phyloP scores from a whole-genome alignment of 2,888 invertebrate species.

The Epirrita christyi region DNA sequence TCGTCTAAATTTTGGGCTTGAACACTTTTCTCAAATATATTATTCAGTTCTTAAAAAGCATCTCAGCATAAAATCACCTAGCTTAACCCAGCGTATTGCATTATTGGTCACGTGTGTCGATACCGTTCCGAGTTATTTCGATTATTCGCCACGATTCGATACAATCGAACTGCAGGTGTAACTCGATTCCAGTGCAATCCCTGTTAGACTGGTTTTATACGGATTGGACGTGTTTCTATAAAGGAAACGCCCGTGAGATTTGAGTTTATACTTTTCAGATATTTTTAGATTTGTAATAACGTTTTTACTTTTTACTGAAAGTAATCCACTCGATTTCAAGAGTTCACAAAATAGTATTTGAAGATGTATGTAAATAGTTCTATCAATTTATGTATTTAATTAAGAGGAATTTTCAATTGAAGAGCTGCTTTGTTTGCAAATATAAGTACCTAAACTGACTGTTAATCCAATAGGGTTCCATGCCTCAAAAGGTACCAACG shows the following conservation, averaged over 20 bases:
- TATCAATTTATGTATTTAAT: no score
- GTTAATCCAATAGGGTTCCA: no score
- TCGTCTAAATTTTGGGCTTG: no score
- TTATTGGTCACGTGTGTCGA: conserved; percentile 37
- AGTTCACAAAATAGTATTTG: no score
- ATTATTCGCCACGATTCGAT: conserved; percentile 29
- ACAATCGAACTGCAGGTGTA: conserved; percentile 29
- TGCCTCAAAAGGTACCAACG: no score
- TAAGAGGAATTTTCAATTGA: no score
- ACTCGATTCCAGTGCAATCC: conserved; percentile 22
- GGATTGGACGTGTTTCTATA: conserved; percentile 27
- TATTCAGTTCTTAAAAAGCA: neutral
- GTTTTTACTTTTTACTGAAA: neutral
- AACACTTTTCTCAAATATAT: no score
- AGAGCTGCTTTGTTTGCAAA: no score
- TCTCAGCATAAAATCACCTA: neutral
- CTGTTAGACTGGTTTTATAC: conserved; percentile 1
- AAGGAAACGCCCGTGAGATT: conserved; percentile 19
- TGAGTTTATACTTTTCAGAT: conserved; percentile 18
- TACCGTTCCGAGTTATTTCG: conserved; percentile 30
- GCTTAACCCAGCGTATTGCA: neutral
- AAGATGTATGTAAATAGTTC: no score
- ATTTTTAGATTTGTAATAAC: neutral
- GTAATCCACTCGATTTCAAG: no score
- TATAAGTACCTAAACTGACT: no score